phyloP scores from a whole-genome alignment of 2,888 invertebrate genomes.

The Calameuta pallipes region DNA sequence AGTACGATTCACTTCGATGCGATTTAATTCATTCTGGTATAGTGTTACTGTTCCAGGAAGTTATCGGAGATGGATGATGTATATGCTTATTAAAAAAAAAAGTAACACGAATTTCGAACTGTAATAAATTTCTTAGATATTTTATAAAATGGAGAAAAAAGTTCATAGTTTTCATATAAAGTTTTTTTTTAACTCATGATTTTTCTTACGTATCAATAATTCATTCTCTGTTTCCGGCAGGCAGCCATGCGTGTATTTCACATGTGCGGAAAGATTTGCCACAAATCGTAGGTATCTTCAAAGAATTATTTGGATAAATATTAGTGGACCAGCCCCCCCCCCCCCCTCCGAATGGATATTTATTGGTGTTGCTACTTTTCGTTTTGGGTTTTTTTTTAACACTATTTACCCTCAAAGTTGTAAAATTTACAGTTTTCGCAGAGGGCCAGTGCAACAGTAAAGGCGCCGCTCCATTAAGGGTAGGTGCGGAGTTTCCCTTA shows the following conservation, averaged over 20 bases:
- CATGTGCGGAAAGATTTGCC: not conserved
- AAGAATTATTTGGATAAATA: not conserved
- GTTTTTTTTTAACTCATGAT: not conserved
- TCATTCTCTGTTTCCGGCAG: not conserved
- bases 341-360: not conserved
- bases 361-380: not conserved
- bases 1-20: too few species aligned
- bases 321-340: not conserved
- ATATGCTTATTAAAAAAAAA: not conserved
- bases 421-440: not conserved
- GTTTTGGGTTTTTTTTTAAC: not conserved
- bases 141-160: not conserved
- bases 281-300: not conserved
- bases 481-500: not conserved
- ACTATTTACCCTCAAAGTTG: not conserved
- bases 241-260: not conserved
- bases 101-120: not conserved
- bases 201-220: not conserved
- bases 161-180: not conserved
- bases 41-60: too few species aligned
- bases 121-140: not conserved
- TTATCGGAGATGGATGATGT: not conserved
- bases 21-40: too few species aligned
- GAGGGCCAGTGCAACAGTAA: not conserved
- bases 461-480: slow-evolving; percentile 4